Evolutionary conservation across 2,888 invertebrate species (phyloP).

Genomic region (Drosophila fungiperda): DNA sequence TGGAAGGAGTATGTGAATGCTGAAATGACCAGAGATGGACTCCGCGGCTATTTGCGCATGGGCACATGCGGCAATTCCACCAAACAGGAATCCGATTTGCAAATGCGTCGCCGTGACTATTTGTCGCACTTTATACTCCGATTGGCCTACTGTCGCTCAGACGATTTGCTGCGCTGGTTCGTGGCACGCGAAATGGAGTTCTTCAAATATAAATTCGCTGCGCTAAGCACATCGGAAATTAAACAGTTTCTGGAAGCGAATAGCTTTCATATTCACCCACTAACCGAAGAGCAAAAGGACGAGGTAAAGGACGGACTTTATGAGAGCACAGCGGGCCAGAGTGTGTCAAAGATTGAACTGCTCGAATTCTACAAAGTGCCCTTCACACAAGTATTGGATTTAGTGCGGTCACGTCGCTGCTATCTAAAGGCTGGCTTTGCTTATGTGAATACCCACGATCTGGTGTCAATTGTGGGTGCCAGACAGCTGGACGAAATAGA

Average conservation of each 20-base stretch:
- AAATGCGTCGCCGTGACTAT: constrained; percentile 91
- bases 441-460: constrained; percentile 93
- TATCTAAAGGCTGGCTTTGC: constrained; percentile 93
- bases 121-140: constrained; percentile 97
- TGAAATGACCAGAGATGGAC: constrained; percentile 89
- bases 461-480: constrained; percentile 92
- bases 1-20: constrained; percentile 88
- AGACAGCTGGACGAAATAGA: constrained; percentile 88
- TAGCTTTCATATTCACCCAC: constrained; percentile 88
- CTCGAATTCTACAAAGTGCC: constrained; percentile 92
- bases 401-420: constrained; percentile 92
- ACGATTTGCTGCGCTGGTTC: constrained; percentile 95
- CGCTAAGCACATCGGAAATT: constrained; percentile 87
- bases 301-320: constrained; percentile 87
- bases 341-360: constrained; percentile 87
- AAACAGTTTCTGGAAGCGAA: constrained; percentile 89
- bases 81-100: constrained; percentile 87
- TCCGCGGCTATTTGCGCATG: constrained; percentile 88
- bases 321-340: constrained; percentile 87
- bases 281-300: constrained; percentile 89
- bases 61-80: constrained; percentile 83
- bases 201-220: constrained; percentile 92
- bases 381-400: constrained; percentile 94
- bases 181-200: constrained; percentile 94
- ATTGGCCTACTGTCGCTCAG: constrained; percentile 94